Percentiles rank a stretch among this genome's conserved stretches.
Conservation (phyloP, 2,113 vertebrate species). For the Apteryx owenii region DNA sequence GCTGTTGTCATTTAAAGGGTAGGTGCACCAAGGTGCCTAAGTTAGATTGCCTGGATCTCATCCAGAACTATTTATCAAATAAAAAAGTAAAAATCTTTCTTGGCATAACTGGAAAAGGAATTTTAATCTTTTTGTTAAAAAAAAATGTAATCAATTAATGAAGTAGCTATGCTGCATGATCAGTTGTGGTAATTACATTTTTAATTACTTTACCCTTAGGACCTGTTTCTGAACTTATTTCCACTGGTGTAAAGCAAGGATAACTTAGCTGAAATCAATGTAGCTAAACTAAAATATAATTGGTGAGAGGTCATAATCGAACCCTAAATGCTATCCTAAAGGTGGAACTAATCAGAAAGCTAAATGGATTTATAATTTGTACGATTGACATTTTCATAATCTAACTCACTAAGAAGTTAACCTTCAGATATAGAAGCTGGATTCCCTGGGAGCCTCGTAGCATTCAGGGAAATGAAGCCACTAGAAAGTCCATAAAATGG, state of each 20-base stretch:
- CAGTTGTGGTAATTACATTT: conserved; percentile 53
- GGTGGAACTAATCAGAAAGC: conserved; percentile 59
- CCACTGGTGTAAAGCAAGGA: not conserved
- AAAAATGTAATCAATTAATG: not conserved
- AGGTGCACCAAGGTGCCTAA: not conserved
- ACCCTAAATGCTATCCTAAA: conserved; percentile 33
- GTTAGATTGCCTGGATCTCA: not conserved
- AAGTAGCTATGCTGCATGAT: conserved; percentile 4
- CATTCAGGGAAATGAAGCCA: conserved; percentile 58
- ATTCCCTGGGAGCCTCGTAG: conserved; percentile 73
- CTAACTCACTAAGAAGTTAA: conserved; percentile 75
- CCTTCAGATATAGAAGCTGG: conserved; percentile 66
- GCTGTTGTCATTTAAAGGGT: not conserved
- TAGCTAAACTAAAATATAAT: conserved; percentile 34
- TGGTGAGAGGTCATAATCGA: conserved; percentile 45
- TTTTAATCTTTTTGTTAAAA: conserved; percentile 8
- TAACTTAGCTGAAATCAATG: conserved; percentile 42
- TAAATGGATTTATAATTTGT: conserved; percentile 77
- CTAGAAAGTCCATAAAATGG: conserved; percentile 65
- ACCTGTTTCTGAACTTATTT: conserved; percentile 45
- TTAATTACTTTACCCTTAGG: conserved; percentile 63
- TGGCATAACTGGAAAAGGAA: not conserved
- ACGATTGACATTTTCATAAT: conserved; percentile 75
- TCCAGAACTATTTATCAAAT: conserved; percentile 29
- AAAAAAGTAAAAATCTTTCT: not conserved